Evolutionary conservation across 2,113 vertebrate genomes (phyloP), one percentile per base, ranked within the genome.

Genomic region (Prolemur simus): DNA sequence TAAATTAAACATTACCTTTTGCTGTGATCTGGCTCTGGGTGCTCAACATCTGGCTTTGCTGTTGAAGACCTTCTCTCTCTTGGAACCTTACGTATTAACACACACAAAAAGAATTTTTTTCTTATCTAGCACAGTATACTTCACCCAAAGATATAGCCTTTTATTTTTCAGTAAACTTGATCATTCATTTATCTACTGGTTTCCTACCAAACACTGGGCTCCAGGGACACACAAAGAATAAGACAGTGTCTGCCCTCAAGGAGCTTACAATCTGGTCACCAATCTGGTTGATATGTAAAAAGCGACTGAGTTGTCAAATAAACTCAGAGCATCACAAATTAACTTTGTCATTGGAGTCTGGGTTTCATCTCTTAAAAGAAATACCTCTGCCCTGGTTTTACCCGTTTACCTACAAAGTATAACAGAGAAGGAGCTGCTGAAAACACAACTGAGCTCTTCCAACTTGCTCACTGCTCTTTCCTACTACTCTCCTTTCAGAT

Each of bases 1-100:
- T 5, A 34, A 17, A n/a, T 21, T n/a, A 34, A 78, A 60, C 18
- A 1, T 91, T 98, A 99, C 99, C 99, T 99, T 99, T 99, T 99
- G 98, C 99, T 99, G 97, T 99, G 99, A 98, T 99, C 99, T 95
- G 99, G 99, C 97, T 99, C 99, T 88, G 99, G 98, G 98, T 99
- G 99, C 95, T 99, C 98, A 27, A 98, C 97, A 71, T 99, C 99
- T n/a, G 99, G 98, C 97, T 99, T 99, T 94, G 98, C 98, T 89
- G 99, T 98, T 2, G 99, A 98, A 97, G 99, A 99, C 97, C 99
- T 99, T 97, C 99, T 99, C 54, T 99, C 99, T 95, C 99, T 98
- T 86, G 99, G 99, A 98, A 99, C 99, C 99, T 99, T 98, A 71
- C 90, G 94, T 97, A 97, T 80, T 10, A 77, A 97, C 60, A 96